Percentiles rank a stretch among this genome's conserved stretches.
Evolutionary conservation across 2,113 vertebrate genomes (phyloP).

Genomic region (Aphyosemion australe): DNA sequence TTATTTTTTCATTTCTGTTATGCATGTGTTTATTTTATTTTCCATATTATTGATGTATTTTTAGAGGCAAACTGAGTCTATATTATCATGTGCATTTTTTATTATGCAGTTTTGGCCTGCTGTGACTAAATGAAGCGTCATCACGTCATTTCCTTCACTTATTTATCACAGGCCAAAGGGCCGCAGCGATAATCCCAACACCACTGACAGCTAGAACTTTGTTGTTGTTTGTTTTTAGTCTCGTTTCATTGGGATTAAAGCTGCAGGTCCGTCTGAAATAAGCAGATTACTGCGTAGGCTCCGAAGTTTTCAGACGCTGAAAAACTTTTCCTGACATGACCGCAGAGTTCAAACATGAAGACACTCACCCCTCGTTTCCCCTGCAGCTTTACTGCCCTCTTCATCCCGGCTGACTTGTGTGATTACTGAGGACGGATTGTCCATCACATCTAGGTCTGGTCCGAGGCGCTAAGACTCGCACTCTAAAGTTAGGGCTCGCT

Average conservation of each 20-base stretch:
- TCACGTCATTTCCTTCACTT: no score
- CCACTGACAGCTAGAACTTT: neutral
- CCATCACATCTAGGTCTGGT: conserved; percentile 77
- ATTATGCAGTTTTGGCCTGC: no score
- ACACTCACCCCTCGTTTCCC: conserved; percentile 74
- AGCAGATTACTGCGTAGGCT: neutral
- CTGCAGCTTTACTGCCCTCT: conserved; percentile 69
- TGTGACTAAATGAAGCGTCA: no score
- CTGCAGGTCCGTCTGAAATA: neutral
- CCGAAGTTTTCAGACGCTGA: neutral
- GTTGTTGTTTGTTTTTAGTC: neutral
- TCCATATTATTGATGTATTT: no score
- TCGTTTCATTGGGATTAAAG: neutral
- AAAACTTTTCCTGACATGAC: conserved; percentile 24
- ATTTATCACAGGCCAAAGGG: conserved; percentile 30
- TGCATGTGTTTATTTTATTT: no score
- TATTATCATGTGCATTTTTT: no score
- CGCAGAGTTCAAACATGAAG: conserved; percentile 1
- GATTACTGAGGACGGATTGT: conserved; percentile 80
- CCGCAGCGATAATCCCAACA: conserved; percentile 33
- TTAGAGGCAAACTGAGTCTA: no score
- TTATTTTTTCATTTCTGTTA: no score
- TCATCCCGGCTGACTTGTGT: conserved; percentile 84
- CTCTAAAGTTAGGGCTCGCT: conserved; percentile 56
- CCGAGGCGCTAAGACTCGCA: conserved; percentile 50